Base-by-base conservation (phyloP, 2,113 vertebrate species). In the Caloenas nicobarica region DNA sequence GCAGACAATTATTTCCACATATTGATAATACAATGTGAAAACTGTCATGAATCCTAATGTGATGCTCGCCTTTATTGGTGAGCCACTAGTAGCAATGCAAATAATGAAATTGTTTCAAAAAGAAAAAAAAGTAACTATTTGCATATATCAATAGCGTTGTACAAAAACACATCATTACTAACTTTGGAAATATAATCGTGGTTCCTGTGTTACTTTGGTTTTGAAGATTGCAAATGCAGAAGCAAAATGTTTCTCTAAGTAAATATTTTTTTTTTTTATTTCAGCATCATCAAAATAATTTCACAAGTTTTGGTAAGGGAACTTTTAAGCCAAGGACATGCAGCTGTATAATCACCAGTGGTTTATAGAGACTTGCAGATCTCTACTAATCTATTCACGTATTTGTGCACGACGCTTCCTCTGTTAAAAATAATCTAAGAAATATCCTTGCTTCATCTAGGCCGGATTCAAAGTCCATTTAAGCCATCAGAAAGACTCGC, bases 1-100 rank as follows among this genome's bases (percentile, higher is more conserved):
- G 99, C 98, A 99, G 99, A 99, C 99, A 99, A 99, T 99, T 99
- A 99, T 99, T 99, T 99, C 98, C 99, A 99, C 98, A 99, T 99
- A 99, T 99, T 99, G 99, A 99, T 99, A 99, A 99, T 98, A 98
- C 98, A 98, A 99, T 98, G 99, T 99, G 98, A 99, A 99, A 99
- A 99, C 98, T 99, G 99, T 99, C 99, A 99, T 99, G 99, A 99
- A 99, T 99, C 98, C 99, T 99, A 99, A 99, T 99, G 98, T 98
- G 99, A 99, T 99, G 99, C 98, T 99, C 99, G 98, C 98, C 99
- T 99, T 99, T 99, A 99, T 99, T 99, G 99, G 99, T 99, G 98
- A 97, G 97, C 98, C 98, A 99, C 98, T 98, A 98, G 98, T 96
- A 99, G 98, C 98, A 98, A 98, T 98, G 99, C 99, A 99, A 99